A percentile compares a stretch with the other conserved stretches of the same genome.
Conservation (phyloP, 2,113 vertebrate species). For the Anseranas semipalmata region DNA sequence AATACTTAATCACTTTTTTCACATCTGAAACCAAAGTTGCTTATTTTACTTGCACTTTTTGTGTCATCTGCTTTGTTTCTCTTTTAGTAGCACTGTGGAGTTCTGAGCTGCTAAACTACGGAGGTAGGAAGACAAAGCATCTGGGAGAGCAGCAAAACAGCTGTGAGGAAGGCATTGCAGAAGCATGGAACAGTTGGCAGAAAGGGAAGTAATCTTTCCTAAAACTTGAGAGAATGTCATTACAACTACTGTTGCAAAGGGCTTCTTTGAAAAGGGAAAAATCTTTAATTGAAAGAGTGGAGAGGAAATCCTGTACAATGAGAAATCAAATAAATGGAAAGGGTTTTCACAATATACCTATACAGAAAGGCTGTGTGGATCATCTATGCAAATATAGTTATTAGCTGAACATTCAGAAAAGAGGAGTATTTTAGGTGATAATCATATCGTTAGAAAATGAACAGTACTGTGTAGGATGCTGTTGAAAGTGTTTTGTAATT, state of each 20-base stretch:
- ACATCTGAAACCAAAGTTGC: neutral
- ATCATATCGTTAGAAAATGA: slow-evolving; percentile 3
- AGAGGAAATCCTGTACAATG: neutral
- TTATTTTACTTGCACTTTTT: neutral
- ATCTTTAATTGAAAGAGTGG: neutral
- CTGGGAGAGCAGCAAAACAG: neutral
- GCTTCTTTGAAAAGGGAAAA: neutral
- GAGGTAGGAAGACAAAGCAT: neutral
- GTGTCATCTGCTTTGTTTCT: slow-evolving; percentile 10
- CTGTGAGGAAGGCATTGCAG: neutral
- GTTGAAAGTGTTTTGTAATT: slow-evolving; percentile 13
- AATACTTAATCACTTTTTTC: neutral
- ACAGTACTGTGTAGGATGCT: neutral
- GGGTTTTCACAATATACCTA: neutral
- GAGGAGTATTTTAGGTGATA: neutral
- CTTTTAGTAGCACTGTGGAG: neutral
- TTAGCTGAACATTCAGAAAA: neutral
- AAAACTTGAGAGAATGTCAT: neutral
- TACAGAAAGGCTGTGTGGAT: neutral
- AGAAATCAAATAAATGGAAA: neutral
- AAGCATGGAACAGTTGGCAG: neutral
- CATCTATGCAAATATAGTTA: neutral
- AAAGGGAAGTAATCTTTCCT: neutral
- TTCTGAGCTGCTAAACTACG: neutral
- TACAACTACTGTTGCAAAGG: neutral